Conservation (phyloP, 2,797 vertebrate genomes). For the Alexandromys oeconomus region DNA sequence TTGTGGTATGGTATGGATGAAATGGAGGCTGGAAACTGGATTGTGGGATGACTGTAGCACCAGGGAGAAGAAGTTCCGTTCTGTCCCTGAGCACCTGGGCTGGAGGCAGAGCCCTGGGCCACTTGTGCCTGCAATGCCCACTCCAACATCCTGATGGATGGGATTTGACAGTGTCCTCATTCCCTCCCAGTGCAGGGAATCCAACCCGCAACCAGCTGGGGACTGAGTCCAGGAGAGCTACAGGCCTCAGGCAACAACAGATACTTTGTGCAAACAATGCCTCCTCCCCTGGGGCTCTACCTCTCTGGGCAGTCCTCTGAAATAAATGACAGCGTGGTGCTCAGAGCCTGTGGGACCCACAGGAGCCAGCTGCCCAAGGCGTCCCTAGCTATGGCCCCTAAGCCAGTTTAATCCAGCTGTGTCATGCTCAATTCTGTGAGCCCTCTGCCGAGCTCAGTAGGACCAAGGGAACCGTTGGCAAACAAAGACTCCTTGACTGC, state of each 20-base stretch:
- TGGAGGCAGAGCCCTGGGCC: conserved; percentile 64
- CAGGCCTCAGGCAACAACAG: conserved; percentile 65
- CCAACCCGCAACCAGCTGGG: background rate
- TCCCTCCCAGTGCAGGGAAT: background rate
- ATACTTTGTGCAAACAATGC: conserved; percentile 54
- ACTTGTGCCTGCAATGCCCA: background rate
- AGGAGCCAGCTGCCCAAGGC: background rate
- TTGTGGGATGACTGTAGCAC: background rate
- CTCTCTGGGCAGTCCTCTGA: conserved; percentile 36
- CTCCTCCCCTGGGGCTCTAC: conserved; percentile 19
- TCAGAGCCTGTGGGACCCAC: background rate
- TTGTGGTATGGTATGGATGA: background rate
- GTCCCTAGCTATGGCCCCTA: background rate
- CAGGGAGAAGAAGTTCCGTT: background rate
- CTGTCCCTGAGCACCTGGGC: background rate
- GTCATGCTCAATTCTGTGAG: background rate
- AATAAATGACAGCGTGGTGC: background rate
- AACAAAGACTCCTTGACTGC: background rate
- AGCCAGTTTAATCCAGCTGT: background rate
- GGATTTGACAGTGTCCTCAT: conserved; percentile 38
- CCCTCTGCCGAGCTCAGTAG: background rate
- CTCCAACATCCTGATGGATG: conserved; percentile 47
- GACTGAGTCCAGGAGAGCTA: conserved; percentile 18
- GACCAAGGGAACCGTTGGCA: background rate
- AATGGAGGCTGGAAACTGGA: background rate